Evolutionary conservation across 2,888 invertebrate genomes (phyloP), one percentile per base, ranked within the genome.

Genomic region (Lochmaea capreae): DNA sequence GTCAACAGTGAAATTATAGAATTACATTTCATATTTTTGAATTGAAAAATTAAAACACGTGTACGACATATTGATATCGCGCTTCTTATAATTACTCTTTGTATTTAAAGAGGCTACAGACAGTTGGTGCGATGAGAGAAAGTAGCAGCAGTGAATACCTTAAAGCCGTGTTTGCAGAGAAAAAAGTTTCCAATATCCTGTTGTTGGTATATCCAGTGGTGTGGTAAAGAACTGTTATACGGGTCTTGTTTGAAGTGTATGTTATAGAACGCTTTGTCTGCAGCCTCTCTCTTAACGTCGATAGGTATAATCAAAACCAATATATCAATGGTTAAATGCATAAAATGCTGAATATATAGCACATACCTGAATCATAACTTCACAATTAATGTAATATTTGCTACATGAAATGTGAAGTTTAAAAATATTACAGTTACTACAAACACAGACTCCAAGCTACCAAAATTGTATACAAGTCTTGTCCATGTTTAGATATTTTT

Each of bases 381-480:
- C 52, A 9, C 16, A 54, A n/a, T 54, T 54, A 16, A 54, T 54
- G 52, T 54, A 54, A 6, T 16, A 42, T 46, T 52, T 16, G 52
- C 16, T 52, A 52, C 52, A 52, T 52, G n/a, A 52, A 52, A 3
- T 52, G 16, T 16, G 52, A 52, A 54, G 16, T 9, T 18, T 8
- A 16, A 16, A 54, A n/a, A 54, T 54, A 54, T 16, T 3, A 54
- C 16, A 52, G n/a, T n/a, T 52, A 52, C 52, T 52, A 52, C 52
- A 54, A 54, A 54, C 54, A 54, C 18, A 54, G 54, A 54, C 16
- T 54, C 18, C n/a, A 54, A 54, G 54, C 54, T 54, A 54, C 54
- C 54, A 54, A 54, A 18, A 16, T 16, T 54, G 16, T 54, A 18
- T 54, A 54, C 54, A 54, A 54, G 54, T 54, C 16, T 10, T 18